These are phyloP conservation scores for Xanthia icteritia DNA, from an alignment of 2,888 invertebrate genomes.

Conservation along the genomic window DNA sequence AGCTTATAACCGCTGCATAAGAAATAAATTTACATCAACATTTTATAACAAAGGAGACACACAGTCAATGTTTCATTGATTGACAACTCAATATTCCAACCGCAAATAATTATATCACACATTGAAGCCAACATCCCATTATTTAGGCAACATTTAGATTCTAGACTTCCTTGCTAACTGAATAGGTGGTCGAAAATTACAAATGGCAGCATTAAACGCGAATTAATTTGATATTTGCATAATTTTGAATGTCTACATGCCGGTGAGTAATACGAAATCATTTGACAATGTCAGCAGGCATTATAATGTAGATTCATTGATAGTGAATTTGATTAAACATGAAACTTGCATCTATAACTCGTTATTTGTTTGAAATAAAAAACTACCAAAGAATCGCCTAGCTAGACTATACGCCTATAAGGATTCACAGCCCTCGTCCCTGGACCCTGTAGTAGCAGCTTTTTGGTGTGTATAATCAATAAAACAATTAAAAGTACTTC, in stretches of 20 bases:
- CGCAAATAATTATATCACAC: conserved; percentile 60
- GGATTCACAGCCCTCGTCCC: background rate
- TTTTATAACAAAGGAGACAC: conserved; percentile 54
- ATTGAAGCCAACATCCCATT: conserved; percentile 37
- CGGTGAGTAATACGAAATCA: conserved; percentile 41
- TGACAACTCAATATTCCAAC: conserved; percentile 57
- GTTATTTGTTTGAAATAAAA: conserved; percentile 3
- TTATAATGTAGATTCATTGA: conserved; percentile 30
- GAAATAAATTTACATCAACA: conserved; percentile 49
- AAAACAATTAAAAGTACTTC: background rate
- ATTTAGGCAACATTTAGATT: conserved; percentile 62
- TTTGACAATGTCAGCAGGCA: conserved; percentile 37
- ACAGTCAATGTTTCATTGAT: conserved; percentile 49
- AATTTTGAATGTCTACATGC: conserved; percentile 54
- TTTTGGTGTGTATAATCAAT: background rate
- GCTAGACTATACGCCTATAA: background rate
- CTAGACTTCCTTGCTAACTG: conserved; percentile 60
- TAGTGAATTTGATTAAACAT: conserved; percentile 1
- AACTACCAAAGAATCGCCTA: background rate
- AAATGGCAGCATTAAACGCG: conserved; percentile 55
- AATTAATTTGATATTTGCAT: conserved; percentile 65
- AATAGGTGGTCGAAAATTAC: conserved; percentile 54
- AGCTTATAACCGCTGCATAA: conserved; percentile 38
- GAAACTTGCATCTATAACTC: background rate
- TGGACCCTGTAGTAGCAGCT: background rate